Percentiles rank a stretch among this genome's conserved stretches.
phyloP scores from a whole-genome alignment of 2,888 invertebrate species.

The Archips xylosteana region DNA sequence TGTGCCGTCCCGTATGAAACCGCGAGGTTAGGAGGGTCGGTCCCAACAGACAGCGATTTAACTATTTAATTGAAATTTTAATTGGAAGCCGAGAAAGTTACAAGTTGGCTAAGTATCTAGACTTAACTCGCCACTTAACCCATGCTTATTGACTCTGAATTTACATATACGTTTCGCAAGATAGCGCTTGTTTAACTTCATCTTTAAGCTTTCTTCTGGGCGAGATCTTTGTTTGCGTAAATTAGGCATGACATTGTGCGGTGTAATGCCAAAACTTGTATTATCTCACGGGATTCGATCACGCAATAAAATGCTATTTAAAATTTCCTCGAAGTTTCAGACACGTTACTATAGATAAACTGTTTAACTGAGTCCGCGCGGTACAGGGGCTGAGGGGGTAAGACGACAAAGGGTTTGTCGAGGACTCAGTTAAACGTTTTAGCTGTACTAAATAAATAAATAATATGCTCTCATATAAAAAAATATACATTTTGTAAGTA shows the following conservation, averaged over 20 bases:
- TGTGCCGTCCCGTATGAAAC: conserved; percentile 42
- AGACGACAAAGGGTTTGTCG: too few species aligned
- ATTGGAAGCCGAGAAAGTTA: conserved; percentile 63
- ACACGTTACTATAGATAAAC: too few species aligned
- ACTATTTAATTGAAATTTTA: conserved; percentile 71
- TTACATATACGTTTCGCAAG: conserved; percentile 43
- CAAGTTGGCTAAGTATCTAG: conserved; percentile 50
- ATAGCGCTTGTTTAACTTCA: conserved; percentile 21
- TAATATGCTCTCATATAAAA: too few species aligned
- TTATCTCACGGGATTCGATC: too few species aligned
- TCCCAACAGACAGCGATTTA: conserved; percentile 62
- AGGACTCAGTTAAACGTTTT: too few species aligned
- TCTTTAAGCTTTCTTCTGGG: conserved; percentile 30
- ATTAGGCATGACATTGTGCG: conserved; percentile 25
- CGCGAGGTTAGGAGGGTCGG: conserved; percentile 56
- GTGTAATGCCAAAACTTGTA: conserved; percentile 2
- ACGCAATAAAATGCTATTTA: too few species aligned
- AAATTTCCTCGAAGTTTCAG: too few species aligned
- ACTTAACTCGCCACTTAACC: conserved; percentile 38
- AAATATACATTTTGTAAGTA: too few species aligned
- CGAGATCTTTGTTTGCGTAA: conserved; percentile 31
- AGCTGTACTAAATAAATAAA: too few species aligned
- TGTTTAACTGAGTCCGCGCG: too few species aligned
- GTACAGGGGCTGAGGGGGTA: too few species aligned
- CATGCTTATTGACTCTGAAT: conserved; percentile 52